These are phyloP conservation scores for Phalacrocorax aristotelis DNA, from an alignment of 2,113 vertebrate genomes.

Conservation along the genomic window DNA sequence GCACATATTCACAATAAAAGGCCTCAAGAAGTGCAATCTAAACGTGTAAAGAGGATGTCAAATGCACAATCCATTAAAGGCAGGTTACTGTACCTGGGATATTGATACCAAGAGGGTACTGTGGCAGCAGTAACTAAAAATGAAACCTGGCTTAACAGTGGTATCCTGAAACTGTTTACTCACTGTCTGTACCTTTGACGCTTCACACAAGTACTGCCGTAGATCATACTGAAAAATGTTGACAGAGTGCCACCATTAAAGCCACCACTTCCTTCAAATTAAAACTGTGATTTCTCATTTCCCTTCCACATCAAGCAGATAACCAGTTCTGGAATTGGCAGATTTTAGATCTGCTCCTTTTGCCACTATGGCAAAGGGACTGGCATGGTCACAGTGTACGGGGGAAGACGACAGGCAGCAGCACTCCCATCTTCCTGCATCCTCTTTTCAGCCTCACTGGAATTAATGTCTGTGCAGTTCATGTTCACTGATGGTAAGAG, in stretches of 20 bases:
- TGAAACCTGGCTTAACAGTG: background rate
- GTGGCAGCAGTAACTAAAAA: background rate
- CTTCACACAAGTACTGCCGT: background rate
- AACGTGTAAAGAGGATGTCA: background rate
- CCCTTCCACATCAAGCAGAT: background rate
- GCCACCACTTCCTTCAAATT: background rate
- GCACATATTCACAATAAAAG: background rate
- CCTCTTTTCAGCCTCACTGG: background rate
- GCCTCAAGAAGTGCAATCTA: background rate
- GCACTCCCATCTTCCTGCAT: background rate
- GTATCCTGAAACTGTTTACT: background rate
- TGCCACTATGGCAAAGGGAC: background rate
- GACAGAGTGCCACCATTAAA: background rate
- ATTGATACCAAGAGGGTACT: background rate
- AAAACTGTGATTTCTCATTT: background rate
- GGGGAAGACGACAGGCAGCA: background rate
- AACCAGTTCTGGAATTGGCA: background rate
- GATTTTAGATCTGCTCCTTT: background rate
- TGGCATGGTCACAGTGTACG: background rate
- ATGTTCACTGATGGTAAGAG: background rate
- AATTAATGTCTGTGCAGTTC: background rate
- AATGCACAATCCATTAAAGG: background rate
- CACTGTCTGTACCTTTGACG: background rate
- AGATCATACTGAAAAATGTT: background rate
- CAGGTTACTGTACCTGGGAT: background rate